Evolutionary conservation across 2,888 invertebrate genomes (phyloP), one percentile per base, ranked within the genome.

Genomic region (Eretmocerus hayati): DNA sequence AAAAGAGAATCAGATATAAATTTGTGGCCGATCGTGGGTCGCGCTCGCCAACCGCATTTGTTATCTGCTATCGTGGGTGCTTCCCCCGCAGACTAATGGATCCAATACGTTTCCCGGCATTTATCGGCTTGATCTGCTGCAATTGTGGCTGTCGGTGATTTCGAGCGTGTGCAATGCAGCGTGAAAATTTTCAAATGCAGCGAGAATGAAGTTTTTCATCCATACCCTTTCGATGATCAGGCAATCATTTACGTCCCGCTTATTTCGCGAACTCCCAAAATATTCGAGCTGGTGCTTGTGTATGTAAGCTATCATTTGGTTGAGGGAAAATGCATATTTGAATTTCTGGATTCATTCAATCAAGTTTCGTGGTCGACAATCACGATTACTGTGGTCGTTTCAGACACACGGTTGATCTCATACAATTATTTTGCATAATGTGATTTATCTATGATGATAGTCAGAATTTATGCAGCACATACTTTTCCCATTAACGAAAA

Each of bases 1-100:
- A 45, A 55, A 48, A 42, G 59, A 59, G 56, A 56, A 63, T 64
- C 65, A 62, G 63, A 64, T 65, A 65, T 61, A 63, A 63, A 66
- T 64, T 64, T 61, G 61, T 58, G 58, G 58, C 57, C 54, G 58
- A 59, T 60, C 56, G 54, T 40, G 32, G 42, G 19, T 57, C 22
- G 26, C 26, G 26, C 26, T 6, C 26, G 11, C 11, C 11, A 11
- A 26, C 26, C 26, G 56, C 56, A 54, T 58, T 59, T 48, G 58
- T 59, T 58, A 58, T 56, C 54, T 53, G 51, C 43, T 52, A 53
- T 51, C 52, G 53, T 35, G 37, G 26, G 8, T 9, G 26, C 26
- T 26, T 11, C 26, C 21, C 15, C 21, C 21, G 15, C 20, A 38
- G 19, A 16, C 22, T 20, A 33, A 46, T 36, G 21, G 44, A 22